Base-by-base conservation (phyloP, 2,888 invertebrate genomes). In the Torymus auratus region DNA sequence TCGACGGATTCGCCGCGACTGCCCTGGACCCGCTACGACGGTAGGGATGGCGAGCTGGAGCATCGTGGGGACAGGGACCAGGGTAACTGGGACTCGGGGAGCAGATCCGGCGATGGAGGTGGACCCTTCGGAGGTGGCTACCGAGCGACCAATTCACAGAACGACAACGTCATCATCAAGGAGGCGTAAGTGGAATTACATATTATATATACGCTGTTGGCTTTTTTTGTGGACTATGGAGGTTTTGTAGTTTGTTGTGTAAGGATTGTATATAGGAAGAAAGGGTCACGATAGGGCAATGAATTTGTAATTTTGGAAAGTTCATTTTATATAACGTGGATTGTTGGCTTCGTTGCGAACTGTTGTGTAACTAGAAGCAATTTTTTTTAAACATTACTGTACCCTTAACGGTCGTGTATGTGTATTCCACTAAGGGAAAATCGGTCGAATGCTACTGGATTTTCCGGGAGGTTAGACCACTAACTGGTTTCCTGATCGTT, bases 151-250 rank as follows among this genome's bases (percentile, higher is more conserved):
- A 41, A 12, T 53, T 13, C 41, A 3, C 73, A 74, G 28, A 69
- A 4, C 14, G 82, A 82, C 2, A 80, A 70, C 23, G 58, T 78
- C 64, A 80, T 82, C 53, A 67, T 82, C 10, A 82, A 82, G 58
- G 82, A 82, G 52, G 77, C 82, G 82, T 82, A 62, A 82, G 80
- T 76, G 13, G 1, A 41, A 7, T 10, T 41, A 7, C 7, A 41
- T 41, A 2, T 5, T 28, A 28, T 23, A 28, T 28, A 41, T 7
- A 41, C 41, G 41, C 0, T 41, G 41, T 41, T 5, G 41, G 3
- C 28, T 5, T 28, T 1, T 2, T 2, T 20, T 20, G 20, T n/a
- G 20, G 20, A 1, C 20, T 20, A 2, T 20, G 2, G 20, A 20
- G 20, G 1, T 20, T 20, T 20, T 20, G 20, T 20, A 20, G 20